These are phyloP conservation scores for Fratercula arctica DNA, from an alignment of 2,797 vertebrate species.

Conservation along the genomic window DNA sequence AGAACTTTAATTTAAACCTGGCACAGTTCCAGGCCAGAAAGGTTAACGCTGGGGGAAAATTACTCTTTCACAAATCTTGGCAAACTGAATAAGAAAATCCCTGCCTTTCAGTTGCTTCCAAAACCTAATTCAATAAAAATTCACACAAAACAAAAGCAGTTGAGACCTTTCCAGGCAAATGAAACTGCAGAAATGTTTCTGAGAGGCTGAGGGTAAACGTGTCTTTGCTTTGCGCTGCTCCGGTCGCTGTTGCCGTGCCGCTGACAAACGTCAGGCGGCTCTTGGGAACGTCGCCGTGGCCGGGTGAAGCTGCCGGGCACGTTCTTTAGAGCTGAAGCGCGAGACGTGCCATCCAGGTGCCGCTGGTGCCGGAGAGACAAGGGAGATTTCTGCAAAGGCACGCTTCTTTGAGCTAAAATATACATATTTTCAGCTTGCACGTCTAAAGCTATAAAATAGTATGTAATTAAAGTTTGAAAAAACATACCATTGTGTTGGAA, in stretches of 20 bases:
- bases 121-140: background rate
- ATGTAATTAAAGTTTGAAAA: background rate
- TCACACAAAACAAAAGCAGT: background rate
- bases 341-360: background rate
- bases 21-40: background rate
- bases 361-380: background rate
- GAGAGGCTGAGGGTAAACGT: background rate
- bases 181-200: background rate
- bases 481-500: background rate
- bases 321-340: background rate
- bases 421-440: background rate
- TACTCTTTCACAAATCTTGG: background rate
- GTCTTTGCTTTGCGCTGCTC: background rate
- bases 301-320: background rate
- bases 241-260: conserved; percentile 3
- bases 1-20: background rate
- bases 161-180: background rate
- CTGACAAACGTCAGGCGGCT: conserved; percentile 53
- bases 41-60: background rate
- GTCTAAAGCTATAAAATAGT: background rate
- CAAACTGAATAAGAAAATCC: background rate
- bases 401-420: background rate
- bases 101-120: background rate
- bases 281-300: conserved; percentile 22
- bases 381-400: background rate